Evolutionary conservation across 2,113 vertebrate species (phyloP).

Genomic region (Theropithecus gelada): DNA sequence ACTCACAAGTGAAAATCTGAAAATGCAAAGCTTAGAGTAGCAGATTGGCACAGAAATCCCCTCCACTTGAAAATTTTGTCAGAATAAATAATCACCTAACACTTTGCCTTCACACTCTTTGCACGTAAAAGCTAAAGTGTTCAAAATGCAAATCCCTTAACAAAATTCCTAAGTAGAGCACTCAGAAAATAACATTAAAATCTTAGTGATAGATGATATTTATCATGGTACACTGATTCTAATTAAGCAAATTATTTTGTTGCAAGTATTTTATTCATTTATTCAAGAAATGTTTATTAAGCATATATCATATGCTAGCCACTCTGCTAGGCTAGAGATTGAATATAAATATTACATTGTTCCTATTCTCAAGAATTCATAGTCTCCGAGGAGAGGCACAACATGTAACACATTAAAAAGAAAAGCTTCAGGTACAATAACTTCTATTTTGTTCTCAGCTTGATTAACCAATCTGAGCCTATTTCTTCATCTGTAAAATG

Average conservation of each 20-base stretch:
- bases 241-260: constrained; percentile 22
- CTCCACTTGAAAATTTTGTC: not conserved
- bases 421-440: not conserved
- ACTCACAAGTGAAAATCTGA: not conserved
- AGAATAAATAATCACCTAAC: constrained; percentile 28
- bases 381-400: not conserved
- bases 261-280: not conserved
- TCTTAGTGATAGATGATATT: not conserved
- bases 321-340: not conserved
- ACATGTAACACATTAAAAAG: not conserved
- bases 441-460: not conserved
- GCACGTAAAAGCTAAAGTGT: not conserved
- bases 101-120: not conserved
- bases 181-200: not conserved
- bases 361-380: not conserved
- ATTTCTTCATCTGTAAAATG: not conserved
- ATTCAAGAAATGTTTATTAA: not conserved
- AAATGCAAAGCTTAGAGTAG: constrained; percentile 8
- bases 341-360: not conserved
- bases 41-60: not conserved
- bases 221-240: not conserved
- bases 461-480: not conserved
- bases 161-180: not conserved
- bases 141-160: not conserved
- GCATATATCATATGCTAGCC: not conserved